Percentiles rank a stretch among this genome's conserved stretches.
Evolutionary conservation across 2,888 invertebrate genomes (phyloP).

Genomic region (Oligia latruncula): DNA sequence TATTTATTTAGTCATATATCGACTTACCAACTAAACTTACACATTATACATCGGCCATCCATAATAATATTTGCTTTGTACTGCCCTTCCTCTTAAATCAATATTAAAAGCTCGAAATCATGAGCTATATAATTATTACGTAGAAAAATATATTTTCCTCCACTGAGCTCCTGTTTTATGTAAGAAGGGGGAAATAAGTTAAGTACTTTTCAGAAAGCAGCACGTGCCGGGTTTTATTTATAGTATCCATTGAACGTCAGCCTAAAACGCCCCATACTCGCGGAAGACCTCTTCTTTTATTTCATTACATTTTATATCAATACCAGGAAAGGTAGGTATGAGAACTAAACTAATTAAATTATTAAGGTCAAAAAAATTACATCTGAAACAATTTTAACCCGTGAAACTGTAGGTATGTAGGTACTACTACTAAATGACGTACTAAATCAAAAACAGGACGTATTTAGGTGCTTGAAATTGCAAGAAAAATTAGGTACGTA

Average conservation of each 20-base stretch:
- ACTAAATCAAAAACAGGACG: not conserved
- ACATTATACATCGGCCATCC: not conserved
- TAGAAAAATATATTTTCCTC: constrained; percentile 8
- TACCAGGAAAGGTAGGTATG: constrained; percentile 6
- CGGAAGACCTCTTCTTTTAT: constrained; percentile 21
- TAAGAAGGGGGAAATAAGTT: constrained; percentile 3
- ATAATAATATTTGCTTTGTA: not conserved
- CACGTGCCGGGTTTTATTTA: constrained; percentile 39
- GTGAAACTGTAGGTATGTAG: no score
- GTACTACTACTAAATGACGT: no score
- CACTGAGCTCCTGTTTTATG: constrained; percentile 8
- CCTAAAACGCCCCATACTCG: not conserved
- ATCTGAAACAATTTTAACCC: not conserved
- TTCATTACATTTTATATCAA: constrained; percentile 2
- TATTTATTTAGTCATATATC: not conserved
- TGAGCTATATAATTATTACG: not conserved
- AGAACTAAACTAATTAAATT: not conserved
- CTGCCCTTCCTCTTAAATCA: not conserved
- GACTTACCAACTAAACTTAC: not conserved
- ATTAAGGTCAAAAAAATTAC: not conserved
- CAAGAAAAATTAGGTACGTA: not conserved
- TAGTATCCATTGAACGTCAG: constrained; percentile 1
- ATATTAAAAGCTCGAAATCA: not conserved
- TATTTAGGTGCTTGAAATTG: not conserved
- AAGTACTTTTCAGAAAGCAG: not conserved